Evolutionary conservation across 2,113 vertebrate species (phyloP), one percentile per base, ranked within the genome.

Genomic region (Cephalopterus ornatus): DNA sequence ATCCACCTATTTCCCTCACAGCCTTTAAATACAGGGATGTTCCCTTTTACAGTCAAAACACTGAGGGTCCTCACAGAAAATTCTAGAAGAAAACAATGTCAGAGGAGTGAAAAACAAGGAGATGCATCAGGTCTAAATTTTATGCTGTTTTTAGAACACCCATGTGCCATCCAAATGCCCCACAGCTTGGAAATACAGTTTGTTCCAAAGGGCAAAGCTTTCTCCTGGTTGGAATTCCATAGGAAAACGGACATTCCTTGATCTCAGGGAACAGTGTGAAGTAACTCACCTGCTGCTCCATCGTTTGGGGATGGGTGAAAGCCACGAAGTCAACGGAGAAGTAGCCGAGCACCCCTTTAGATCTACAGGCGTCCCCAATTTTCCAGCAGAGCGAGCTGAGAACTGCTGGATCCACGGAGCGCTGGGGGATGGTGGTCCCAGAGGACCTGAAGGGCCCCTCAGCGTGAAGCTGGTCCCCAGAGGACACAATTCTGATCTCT

Each of bases 311-410:
- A 63, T 98, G 98, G 92, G 97, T 97, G 83, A 99, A 99, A 37
- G 98, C 98, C 97, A 98, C 98, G 33, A 99, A 98, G 91, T 99
- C 98, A 73, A 99, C 24, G 1, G 99, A 99, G 86, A 99, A 96
- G 91, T 99, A 98, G 30, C 99, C 99, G 1, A 99, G 44, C 52
- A 99, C 98, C 9, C 96, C 96, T 68, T 84, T 97, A 26, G 95
- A 95, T 91, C 96, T 98, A 92, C 99, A 99, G 96, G 98, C 96
- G 41, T 95, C 97, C 78, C 98, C 99, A 24, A 99, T 97, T 39
- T 85, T 97, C 37, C 71, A 88, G 95, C 98, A 99, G 94, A 99
- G 85, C 7, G 97, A 96, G 73, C 53, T 63, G 6, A 99, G 98
- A 82, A 97, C 84, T 27, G 97, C 96, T 16, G 98, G 98, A 44